Conservation (phyloP, 2,888 invertebrate species). For the Elmis aenea region DNA sequence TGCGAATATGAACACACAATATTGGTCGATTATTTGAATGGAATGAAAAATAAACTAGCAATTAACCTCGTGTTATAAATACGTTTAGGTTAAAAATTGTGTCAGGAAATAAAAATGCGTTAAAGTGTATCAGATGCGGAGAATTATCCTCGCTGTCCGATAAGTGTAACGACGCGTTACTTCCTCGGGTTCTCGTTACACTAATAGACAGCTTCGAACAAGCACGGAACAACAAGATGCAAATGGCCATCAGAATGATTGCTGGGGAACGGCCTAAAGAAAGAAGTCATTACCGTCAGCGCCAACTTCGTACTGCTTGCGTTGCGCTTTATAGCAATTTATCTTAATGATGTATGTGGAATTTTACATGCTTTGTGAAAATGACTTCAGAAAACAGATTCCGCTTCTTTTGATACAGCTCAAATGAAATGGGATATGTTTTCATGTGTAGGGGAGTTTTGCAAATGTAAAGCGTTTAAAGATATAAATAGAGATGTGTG, state of each 20-base stretch:
- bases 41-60: too few species aligned
- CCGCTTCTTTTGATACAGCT: too few species aligned
- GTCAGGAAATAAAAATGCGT: not conserved
- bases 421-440: too few species aligned
- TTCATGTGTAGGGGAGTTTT: too few species aligned
- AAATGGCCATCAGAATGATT: conserved; percentile 23
- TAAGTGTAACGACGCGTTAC: too few species aligned
- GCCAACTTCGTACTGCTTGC: conserved; percentile 8
- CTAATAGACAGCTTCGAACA: conserved; percentile 28
- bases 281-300: conserved; percentile 13
- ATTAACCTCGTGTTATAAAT: too few species aligned
- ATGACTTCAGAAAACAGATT: too few species aligned
- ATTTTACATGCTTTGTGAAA: too few species aligned
- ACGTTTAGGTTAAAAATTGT: not conserved
- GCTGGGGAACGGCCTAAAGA: conserved; percentile 12
- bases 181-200: conserved; percentile 24
- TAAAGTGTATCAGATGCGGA: not conserved
- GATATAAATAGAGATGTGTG: too few species aligned
- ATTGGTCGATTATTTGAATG: too few species aligned
- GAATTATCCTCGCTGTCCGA: conserved; percentile 7
- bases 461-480: too few species aligned
- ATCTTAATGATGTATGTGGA: conserved; percentile 11
- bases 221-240: conserved; percentile 22
- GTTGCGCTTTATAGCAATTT: conserved; percentile 9
- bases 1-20: too few species aligned